Conservation (phyloP, 1,140 invertebrate species). For the Eupristina koningsbergeri region DNA sequence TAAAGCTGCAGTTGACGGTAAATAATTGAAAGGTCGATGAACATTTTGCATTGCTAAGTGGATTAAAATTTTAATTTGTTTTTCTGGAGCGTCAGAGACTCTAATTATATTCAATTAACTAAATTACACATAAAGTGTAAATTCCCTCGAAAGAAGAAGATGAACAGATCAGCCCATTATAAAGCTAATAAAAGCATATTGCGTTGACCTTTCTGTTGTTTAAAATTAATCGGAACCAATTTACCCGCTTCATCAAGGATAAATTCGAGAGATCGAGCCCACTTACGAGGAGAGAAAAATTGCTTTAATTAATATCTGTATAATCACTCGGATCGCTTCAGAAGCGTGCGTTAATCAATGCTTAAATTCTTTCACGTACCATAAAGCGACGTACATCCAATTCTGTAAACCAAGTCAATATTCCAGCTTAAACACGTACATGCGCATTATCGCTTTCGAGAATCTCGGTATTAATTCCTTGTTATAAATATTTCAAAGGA, state of each 20-base stretch:
- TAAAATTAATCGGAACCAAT: constrained; percentile 51
- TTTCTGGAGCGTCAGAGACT: background rate
- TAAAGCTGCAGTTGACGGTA: background rate
- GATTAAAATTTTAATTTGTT: constrained; percentile 5
- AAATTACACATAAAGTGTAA: constrained; percentile 24
- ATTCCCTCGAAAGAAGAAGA: constrained; percentile 8
- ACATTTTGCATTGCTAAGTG: background rate
- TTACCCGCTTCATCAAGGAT: constrained; percentile 47
- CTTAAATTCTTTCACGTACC: constrained; percentile 36
- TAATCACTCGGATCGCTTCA: constrained; percentile 38
- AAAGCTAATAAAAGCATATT: constrained; percentile 28
- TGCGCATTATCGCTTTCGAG: constrained; percentile 29
- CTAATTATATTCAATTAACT: constrained; percentile 36
- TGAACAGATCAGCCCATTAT: constrained; percentile 6
- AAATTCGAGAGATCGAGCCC: constrained; percentile 37
- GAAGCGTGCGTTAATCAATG: constrained; percentile 40
- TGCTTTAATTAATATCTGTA: constrained; percentile 47
- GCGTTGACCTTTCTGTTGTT: constrained; percentile 45
- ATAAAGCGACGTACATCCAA: constrained; percentile 18
- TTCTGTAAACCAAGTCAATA: constrained; percentile 25
- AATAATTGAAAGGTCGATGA: background rate
- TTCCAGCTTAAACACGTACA: constrained; percentile 22
- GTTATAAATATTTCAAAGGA: constrained; percentile 45
- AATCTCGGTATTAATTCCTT: constrained; percentile 45
- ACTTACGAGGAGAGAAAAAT: constrained; percentile 45